Evolutionary conservation across 2,888 invertebrate genomes (phyloP).

Genomic region (Netelia inedita): DNA sequence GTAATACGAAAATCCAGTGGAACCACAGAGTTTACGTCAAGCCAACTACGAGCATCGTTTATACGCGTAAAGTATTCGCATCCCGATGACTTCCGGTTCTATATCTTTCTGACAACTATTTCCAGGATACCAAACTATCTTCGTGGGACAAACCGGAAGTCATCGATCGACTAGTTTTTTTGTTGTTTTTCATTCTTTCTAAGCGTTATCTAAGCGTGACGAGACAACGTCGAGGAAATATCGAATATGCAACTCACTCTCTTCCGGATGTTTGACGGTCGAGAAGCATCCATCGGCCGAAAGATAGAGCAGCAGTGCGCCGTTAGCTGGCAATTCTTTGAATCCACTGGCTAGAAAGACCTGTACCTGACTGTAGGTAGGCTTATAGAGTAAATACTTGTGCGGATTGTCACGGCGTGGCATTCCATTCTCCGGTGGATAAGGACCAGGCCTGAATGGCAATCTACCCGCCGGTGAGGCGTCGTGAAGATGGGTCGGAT

Average conservation of each 20-base stretch:
- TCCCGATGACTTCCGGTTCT: conserved; percentile 23
- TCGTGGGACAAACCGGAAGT: conserved; percentile 3
- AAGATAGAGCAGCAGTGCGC: conserved; percentile 95
- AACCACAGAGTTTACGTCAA: conserved; percentile 64
- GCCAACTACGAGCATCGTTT: conserved; percentile 34
- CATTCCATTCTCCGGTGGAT: conserved; percentile 90
- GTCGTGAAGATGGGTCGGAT: conserved; percentile 90
- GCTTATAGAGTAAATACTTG: conserved; percentile 98
- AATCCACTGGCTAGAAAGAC: conserved; percentile 97
- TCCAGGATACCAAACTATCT: neutral
- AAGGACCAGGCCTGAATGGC: conserved; percentile 87
- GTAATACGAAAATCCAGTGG: conserved; percentile 70
- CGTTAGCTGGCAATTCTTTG: conserved; percentile 96
- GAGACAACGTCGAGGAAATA: neutral
- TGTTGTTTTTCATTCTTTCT: too few species aligned
- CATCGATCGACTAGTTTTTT: neutral
- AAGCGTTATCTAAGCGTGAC: conserved; percentile 1
- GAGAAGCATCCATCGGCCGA: conserved; percentile 96
- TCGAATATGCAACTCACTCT: conserved; percentile 88
- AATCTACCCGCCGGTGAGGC: conserved; percentile 90
- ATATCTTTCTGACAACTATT: neutral
- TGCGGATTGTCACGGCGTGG: conserved; percentile 96
- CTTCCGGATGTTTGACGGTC: conserved; percentile 94
- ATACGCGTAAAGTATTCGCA: neutral
- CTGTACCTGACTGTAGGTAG: conserved; percentile 96